phyloP scores from a whole-genome alignment of 2,797 vertebrate species.

The Cyprinodon diabolis region DNA sequence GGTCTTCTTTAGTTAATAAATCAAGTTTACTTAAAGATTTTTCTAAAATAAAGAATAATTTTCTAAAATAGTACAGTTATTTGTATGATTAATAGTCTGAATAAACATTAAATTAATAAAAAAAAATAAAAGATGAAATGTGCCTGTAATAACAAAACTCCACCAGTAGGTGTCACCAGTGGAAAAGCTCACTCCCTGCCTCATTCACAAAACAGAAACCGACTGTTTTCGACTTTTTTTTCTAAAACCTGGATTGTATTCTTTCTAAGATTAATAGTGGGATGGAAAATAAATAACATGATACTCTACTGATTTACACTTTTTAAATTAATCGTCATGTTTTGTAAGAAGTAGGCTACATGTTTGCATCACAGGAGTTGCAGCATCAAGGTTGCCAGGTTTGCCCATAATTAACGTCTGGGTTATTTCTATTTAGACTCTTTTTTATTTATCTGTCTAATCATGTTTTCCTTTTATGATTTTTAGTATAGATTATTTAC shows the following conservation, averaged over 20 bases:
- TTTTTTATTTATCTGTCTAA: neutral
- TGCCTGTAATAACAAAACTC: slow-evolving; percentile 21
- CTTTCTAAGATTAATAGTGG: neutral
- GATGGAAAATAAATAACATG: neutral
- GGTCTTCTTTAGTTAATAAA: neutral
- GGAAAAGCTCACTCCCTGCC: slow-evolving; percentile 24
- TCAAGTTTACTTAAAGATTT: neutral
- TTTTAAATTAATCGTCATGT: neutral
- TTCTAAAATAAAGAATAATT: neutral
- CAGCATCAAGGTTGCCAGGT: slow-evolving; percentile 59
- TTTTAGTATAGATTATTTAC: neutral
- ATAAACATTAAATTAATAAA: neutral
- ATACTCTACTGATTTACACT: neutral
- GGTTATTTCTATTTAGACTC: neutral
- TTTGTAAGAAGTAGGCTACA: slow-evolving; percentile 53
- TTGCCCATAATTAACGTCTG: neutral
- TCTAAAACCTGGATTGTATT: neutral
- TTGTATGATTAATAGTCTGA: neutral
- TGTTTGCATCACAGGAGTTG: slow-evolving; percentile 58
- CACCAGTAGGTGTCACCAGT: slow-evolving; percentile 64
- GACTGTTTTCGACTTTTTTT: neutral
- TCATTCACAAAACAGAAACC: neutral
- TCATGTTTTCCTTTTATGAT: neutral
- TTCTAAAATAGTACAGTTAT: neutral
- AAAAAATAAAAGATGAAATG: neutral